phyloP scores from a whole-genome alignment of 2,888 invertebrate genomes.

The Lypha dubia region DNA sequence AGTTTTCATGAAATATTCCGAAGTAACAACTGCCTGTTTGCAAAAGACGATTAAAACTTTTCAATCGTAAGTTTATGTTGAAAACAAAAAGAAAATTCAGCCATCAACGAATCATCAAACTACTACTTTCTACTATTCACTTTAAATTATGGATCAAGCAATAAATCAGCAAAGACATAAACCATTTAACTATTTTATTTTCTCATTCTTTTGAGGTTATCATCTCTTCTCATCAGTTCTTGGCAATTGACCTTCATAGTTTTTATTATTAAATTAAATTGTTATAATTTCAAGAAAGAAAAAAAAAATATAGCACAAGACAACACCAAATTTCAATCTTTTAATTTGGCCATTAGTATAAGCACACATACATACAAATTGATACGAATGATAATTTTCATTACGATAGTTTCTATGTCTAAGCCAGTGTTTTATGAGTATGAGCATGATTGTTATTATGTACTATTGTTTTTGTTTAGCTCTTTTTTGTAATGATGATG shows the following conservation, averaged over 20 bases:
- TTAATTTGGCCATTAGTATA: slow-evolving; percentile 55
- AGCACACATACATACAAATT: slow-evolving; percentile 10
- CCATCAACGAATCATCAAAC: no score
- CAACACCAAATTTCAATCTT: slow-evolving; percentile 31
- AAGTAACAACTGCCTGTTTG: no score
- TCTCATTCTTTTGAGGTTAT: neutral
- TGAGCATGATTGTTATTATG: slow-evolving; percentile 50
- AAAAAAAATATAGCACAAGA: slow-evolving; percentile 1
- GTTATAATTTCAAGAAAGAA: slow-evolving; percentile 25
- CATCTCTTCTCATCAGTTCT: neutral
- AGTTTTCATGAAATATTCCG: no score
- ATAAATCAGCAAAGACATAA: slow-evolving; percentile 8
- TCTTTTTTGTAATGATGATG: slow-evolving; percentile 25
- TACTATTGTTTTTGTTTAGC: neutral
- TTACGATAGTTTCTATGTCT: slow-evolving; percentile 40
- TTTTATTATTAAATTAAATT: slow-evolving; percentile 15
- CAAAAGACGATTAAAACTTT: no score
- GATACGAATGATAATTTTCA: slow-evolving; percentile 9
- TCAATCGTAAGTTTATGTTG: no score
- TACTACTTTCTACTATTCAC: no score
- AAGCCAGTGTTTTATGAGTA: slow-evolving; percentile 34
- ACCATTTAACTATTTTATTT: slow-evolving; percentile 8
- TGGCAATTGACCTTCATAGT: slow-evolving; percentile 23
- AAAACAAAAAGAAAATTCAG: no score
- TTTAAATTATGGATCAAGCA: neutral